Base-by-base conservation (phyloP, 2,113 vertebrate species). In the Ceuthmochares aereus region DNA sequence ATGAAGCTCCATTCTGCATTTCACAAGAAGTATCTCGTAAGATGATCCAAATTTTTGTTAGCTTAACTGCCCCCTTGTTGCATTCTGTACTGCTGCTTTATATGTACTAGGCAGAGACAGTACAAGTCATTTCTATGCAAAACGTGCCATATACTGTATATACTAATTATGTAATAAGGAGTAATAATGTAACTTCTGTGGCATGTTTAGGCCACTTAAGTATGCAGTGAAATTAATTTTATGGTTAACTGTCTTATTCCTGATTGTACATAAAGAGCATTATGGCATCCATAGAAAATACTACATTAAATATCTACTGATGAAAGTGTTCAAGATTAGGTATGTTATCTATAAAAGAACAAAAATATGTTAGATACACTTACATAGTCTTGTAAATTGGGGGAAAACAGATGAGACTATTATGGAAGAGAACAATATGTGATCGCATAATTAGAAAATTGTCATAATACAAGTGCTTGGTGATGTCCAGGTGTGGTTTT, bases 151-250 rank as follows among this genome's bases (percentile, higher is more conserved):
- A 72, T 93, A 94, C 93, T 94, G 34, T 93, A 89, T 90, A 86
- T 94, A 90, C 90, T 94, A 93, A 95, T 96, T 94, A 90, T 82
- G 78, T 92, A 94, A 95, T 90, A 94, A 90, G 56, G 88, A 93
- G 60, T 72, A 90, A 95, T 96, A 94, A 93, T 92, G 92, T 72
- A 89, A 84, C 89, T 69, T 90, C 94, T 81, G 90, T 77, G 52
- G 76, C 80, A 42, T 95, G 80, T 93, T 96, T 94, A 92, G 90
- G 69, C 83, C 88, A 72, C 88, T 83, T 90, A 94, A 93, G 72
- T 89, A 81, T 90, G 79, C 5, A 0, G 64, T 79, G 69, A 93
- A 94, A 88, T 94, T 95, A 92, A 90, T 94, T 96, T 96, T 94
- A 75, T 91, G 26, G 83, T 85, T 94, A 96, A 94, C 68, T 90